A percentile compares a stretch with the other conserved stretches of the same genome.
Conservation (phyloP, 2,888 invertebrate genomes). For the Branchellion lobata region DNA sequence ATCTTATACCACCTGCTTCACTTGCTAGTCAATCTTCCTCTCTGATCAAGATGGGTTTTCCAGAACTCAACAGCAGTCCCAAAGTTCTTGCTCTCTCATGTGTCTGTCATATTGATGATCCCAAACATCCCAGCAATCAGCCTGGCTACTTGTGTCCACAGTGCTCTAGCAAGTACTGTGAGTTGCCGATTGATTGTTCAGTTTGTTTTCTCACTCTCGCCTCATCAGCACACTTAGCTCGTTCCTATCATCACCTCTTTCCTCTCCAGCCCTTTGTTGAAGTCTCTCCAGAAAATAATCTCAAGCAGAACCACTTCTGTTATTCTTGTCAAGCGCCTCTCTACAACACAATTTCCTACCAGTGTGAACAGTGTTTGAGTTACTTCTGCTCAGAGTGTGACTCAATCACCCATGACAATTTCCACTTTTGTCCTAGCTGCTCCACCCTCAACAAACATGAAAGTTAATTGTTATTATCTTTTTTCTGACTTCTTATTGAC, state of each 20-base stretch:
- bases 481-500: too few relatives aligned
- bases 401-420: slow-evolving; percentile 83
- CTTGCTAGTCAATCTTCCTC: slow-evolving; percentile 60
- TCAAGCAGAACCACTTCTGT: slow-evolving; percentile 13
- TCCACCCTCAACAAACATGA: slow-evolving; percentile 34
- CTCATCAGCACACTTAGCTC: slow-evolving; percentile 93
- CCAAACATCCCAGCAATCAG: neutral
- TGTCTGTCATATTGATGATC: slow-evolving; percentile 69
- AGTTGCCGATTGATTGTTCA: slow-evolving; percentile 92
- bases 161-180: slow-evolving; percentile 95
- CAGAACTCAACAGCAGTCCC: slow-evolving; percentile 70
- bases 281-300: slow-evolving; percentile 58
- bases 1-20: slow-evolving; percentile 64
- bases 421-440: slow-evolving; percentile 95
- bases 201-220: slow-evolving; percentile 90
- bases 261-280: slow-evolving; percentile 85
- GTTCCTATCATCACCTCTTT: slow-evolving; percentile 95
- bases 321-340: slow-evolving; percentile 35
- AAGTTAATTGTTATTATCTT: too few relatives aligned
- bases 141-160: slow-evolving; percentile 69
- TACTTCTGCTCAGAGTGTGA: slow-evolving; percentile 93
- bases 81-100: slow-evolving; percentile 76
- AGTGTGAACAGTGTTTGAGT: slow-evolving; percentile 77
- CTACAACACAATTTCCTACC: slow-evolving; percentile 67
- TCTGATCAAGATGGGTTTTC: slow-evolving; percentile 80